Evolutionary conservation across 2,113 vertebrate genomes (phyloP), one percentile per base, ranked within the genome.

Genomic region (Parus major): DNA sequence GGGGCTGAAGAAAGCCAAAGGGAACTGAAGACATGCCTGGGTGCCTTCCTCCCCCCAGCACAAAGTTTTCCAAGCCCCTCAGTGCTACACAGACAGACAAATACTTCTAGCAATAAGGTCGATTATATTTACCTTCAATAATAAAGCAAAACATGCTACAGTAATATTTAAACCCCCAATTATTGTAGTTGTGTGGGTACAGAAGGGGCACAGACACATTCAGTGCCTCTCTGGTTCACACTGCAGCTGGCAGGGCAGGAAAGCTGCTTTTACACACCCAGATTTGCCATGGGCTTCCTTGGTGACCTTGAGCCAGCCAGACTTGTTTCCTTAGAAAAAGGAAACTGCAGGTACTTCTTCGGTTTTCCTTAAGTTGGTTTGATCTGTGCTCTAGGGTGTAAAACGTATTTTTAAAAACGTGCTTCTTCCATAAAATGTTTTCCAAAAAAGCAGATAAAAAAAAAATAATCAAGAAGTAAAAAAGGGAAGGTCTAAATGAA

Each of bases 1-100:
- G 85, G 87, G 92, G 68, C 82, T 95, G 86, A 70, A 86, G 92
- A 93, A 94, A 95, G 90, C 86, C 82, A 75, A 93, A 86, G 91
- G 80, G 95, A 93, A 61, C 68, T 50, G 83, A 92, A 92, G 96
- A 93, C 78, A 46, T 75, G 91, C 95, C 86, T 63, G 88, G 72
- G n/a, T 88, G 90, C 82, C 59, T 81, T 65, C 83, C 84, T 35
- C 46, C 76, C 76, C 78, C 49, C 33, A 3, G 10, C 24, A 15
- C 1, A 12, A 93, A 96, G 66, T 92, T 95, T 86, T 41, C 89
- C 39, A 81, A 92, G 68, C 76, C 55, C 44, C 10, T 2, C 28
- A 55, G 27, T 21, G 52, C 59, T 83, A 1, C 29, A 5, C 31
- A 72, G 65, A 3, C 50, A 80, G 18, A 75, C 47, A 63, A 88